These are phyloP conservation scores for Leptopterna dolabrata DNA, from an alignment of 2,888 invertebrate genomes.

Conservation along the genomic window DNA sequence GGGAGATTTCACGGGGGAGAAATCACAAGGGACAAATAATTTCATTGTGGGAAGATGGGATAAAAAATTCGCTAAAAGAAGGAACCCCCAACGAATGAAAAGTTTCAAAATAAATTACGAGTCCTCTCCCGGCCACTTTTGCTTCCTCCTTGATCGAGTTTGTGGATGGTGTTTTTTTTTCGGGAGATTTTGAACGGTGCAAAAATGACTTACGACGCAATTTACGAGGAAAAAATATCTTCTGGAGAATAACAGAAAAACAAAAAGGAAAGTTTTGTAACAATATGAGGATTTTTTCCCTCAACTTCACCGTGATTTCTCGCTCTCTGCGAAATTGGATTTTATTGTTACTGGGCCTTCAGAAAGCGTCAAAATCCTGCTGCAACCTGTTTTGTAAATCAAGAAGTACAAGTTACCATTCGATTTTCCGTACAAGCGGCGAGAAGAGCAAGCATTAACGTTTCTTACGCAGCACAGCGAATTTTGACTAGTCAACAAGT, in stretches of 20 bases:
- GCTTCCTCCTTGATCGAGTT: conserved; percentile 29
- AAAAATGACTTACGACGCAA: not conserved
- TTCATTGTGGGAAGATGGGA: not conserved
- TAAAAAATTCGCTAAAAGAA: not conserved
- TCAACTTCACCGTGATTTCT: too few relatives aligned
- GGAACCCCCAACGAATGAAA: not conserved
- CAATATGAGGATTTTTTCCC: not conserved
- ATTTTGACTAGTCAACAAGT: too few relatives aligned
- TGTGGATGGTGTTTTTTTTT: conserved; percentile 15
- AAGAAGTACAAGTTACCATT: too few relatives aligned
- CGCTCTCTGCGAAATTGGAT: too few relatives aligned
- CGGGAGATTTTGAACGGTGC: not conserved
- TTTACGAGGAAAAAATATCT: not conserved
- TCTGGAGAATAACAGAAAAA: not conserved
- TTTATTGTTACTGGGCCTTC: too few relatives aligned
- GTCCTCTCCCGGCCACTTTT: not conserved
- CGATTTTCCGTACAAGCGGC: too few relatives aligned
- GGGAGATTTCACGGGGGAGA: not conserved
- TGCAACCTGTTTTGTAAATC: too few relatives aligned
- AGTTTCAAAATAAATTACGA: conserved; percentile 31
- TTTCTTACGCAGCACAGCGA: too few relatives aligned
- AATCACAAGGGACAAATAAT: conserved; percentile 23
- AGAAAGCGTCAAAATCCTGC: too few relatives aligned
- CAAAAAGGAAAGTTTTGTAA: not conserved
- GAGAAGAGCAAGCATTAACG: too few relatives aligned